Percentiles rank a stretch among this genome's conserved stretches.
Conservation (phyloP, 2,113 vertebrate genomes). For the Nematolebias whitei region DNA sequence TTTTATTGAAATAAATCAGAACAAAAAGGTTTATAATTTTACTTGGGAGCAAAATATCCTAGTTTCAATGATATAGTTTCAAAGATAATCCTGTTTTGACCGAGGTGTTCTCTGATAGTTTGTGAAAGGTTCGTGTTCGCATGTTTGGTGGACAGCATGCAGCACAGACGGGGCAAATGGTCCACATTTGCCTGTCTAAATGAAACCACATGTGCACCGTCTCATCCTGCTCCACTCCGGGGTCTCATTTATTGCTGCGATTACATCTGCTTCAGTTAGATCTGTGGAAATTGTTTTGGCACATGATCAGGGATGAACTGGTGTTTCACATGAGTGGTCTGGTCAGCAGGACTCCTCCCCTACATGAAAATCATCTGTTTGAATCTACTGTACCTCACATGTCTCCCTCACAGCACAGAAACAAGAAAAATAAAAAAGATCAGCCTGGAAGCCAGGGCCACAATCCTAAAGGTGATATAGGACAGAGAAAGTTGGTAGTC, state of each 20-base stretch:
- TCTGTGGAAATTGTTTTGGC: conserved; percentile 74
- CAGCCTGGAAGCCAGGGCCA: not conserved
- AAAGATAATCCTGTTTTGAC: too few relatives aligned
- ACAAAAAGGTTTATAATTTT: not conserved
- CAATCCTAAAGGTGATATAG: conserved; percentile 6
- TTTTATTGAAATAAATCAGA: not conserved
- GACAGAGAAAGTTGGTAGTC: not conserved
- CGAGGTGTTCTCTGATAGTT: not conserved
- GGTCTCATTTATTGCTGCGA: conserved; percentile 63
- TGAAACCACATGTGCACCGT: conserved; percentile 62
- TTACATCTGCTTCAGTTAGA: conserved; percentile 75
- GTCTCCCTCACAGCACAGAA: conserved; percentile 10
- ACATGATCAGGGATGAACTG: conserved; percentile 75
- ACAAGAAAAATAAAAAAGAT: conserved; percentile 3
- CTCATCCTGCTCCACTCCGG: conserved; percentile 48
- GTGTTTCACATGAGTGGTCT: conserved; percentile 50
- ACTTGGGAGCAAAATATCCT: not conserved
- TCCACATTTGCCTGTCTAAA: conserved; percentile 55
- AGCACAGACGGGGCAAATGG: conserved; percentile 9
- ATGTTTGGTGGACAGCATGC: conserved; percentile 12
- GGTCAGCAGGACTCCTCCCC: conserved; percentile 46
- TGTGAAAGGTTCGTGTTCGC: not conserved
- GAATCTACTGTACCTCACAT: not conserved
- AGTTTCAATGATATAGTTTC: too few relatives aligned
- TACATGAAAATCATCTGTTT: conserved; percentile 43